A percentile compares a stretch with the other conserved stretches of the same genome.
Evolutionary conservation across 2,113 vertebrate genomes (phyloP).

Genomic region (Pollachius pollachius): DNA sequence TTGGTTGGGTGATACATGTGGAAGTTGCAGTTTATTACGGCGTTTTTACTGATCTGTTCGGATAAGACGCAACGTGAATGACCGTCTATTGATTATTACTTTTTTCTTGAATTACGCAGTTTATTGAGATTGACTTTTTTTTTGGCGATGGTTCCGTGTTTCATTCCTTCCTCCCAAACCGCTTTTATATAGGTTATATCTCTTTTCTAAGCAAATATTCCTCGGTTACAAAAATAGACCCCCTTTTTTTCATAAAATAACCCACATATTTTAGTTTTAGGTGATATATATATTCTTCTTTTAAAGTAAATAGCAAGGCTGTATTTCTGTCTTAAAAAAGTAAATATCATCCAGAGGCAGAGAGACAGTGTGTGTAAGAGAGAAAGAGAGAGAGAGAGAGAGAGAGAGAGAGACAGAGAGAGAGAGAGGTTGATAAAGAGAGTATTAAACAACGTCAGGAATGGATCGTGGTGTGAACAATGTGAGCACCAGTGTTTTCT

Average conservation of each 20-base stretch:
- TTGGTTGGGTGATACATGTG: not conserved
- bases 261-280: slow-evolving; percentile 64
- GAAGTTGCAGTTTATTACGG: too few relatives aligned
- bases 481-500: slow-evolving; percentile 64
- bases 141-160: slow-evolving; percentile 13
- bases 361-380: slow-evolving; percentile 5
- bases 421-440: not conserved
- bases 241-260: slow-evolving; percentile 75
- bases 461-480: too few relatives aligned
- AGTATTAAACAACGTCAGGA: too few relatives aligned
- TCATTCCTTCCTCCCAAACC: slow-evolving; percentile 18
- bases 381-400: not conserved
- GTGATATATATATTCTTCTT: slow-evolving; percentile 68
- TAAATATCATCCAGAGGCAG: slow-evolving; percentile 54
- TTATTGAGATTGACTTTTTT: slow-evolving; percentile 21
- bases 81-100: slow-evolving; percentile 4
- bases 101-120: slow-evolving; percentile 46
- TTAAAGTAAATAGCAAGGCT: slow-evolving; percentile 75
- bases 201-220: slow-evolving; percentile 64
- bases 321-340: slow-evolving; percentile 55
- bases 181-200: slow-evolving; percentile 45
- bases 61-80: slow-evolving; percentile 61
- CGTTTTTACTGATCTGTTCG: slow-evolving; percentile 18
- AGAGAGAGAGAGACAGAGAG: slow-evolving; percentile 39
- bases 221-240: slow-evolving; percentile 80